Conservation (phyloP, 2,113 vertebrate genomes). For the Oreochromis tanganicae region DNA sequence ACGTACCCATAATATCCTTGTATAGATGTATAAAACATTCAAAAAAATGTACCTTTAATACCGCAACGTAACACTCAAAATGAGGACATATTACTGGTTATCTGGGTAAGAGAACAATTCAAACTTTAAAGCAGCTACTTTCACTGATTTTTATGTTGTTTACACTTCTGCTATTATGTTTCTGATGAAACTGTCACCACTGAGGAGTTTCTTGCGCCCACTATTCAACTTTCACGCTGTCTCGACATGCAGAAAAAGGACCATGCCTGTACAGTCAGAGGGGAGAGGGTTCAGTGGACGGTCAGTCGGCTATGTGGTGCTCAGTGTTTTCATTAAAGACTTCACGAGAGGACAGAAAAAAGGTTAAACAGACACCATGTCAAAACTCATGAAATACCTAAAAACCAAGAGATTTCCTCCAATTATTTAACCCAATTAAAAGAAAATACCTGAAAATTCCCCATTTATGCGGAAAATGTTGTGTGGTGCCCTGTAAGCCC, state of each 20-base stretch:
- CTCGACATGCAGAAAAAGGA: background rate
- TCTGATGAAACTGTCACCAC: background rate
- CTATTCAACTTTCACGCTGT: background rate
- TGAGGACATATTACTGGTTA: background rate
- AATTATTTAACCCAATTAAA: slow-evolving; percentile 3
- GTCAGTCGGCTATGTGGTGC: background rate
- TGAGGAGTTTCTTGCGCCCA: background rate
- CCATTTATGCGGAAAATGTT: background rate
- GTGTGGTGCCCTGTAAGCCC: background rate
- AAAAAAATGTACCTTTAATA: background rate
- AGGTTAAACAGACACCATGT: background rate
- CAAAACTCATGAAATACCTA: background rate
- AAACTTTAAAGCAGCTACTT: background rate
- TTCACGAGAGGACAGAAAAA: background rate
- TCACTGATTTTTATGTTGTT: background rate
- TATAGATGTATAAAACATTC: background rate
- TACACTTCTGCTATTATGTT: background rate
- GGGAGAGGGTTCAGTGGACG: background rate
- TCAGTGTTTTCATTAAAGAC: background rate
- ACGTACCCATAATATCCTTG: background rate
- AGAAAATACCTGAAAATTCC: background rate
- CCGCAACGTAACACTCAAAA: background rate
- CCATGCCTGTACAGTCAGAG: background rate
- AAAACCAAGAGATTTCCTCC: background rate
- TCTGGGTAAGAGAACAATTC: background rate